Base-by-base conservation (phyloP, 2,113 vertebrate genomes). In the Myiopsitta monachus region DNA sequence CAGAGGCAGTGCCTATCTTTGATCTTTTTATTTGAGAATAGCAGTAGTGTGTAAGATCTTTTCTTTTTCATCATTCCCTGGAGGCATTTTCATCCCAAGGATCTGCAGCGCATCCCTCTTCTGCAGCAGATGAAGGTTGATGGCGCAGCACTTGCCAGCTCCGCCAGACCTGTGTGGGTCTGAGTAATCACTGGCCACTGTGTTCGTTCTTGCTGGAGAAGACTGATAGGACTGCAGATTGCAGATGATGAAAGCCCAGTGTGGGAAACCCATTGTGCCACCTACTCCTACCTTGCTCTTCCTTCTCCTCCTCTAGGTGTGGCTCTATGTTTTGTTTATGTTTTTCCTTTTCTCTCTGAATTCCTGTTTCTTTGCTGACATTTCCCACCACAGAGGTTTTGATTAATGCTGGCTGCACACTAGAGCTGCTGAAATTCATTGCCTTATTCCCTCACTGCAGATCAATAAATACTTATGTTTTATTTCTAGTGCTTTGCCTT, bases 401-500 rank as follows among this genome's bases (percentile, higher is more conserved):
- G 96, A 97, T 97, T 94, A 95, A 96, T 88, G 90, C 93, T 49
- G 95, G 72, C 93, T 94, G 91, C 80, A 72, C 67, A 22, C 83
- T 73, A 54, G 70, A 92, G 92, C 91, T 96, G 96, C 93, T 95
- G 94, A 94, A 97, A 97, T 97, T 89, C 95, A 92, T 94, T 92
- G 94, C 95, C 93, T 88, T 96, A 94, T 87, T 97, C 94, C 88
- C 85, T 85, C 74, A 95, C 94, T 97, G 95, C 94, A 74, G 96
- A 93, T 96, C 95, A 92, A 96, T 97, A 96, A 97, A 96, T 97
- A 97, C 90, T 86, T 86, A 78, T 75, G 70, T 87, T 96, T 97
- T 96, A 96, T 97, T 95, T 96, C 77, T 89, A 82, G 77, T 44
- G 90, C 77, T 91, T 95, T 94, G 69, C 67, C 89, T 97, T 96